Evolutionary conservation across 2,888 invertebrate genomes (phyloP), one percentile per base, ranked within the genome.

Genomic region (Agriopis leucophaearia): DNA sequence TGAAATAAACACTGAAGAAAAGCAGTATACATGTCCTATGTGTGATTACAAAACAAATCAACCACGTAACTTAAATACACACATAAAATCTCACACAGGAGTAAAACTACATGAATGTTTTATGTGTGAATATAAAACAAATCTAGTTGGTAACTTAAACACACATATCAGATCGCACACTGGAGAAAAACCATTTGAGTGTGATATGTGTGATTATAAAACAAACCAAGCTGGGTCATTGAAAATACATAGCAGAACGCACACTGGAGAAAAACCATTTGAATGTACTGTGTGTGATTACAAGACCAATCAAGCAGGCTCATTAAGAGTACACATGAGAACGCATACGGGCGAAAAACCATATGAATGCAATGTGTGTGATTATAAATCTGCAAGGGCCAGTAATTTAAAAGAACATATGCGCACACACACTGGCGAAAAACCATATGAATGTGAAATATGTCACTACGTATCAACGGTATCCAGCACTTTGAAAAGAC

Each of bases 241-340:
- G 10, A 55, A 44, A 42, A 13, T 58, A 13, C 71, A 71, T 7
- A 57, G 66, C 52, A 47, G 69, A n/a, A 71, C 58, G 1, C 71
- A 71, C 27, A 71, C 71, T 0, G 71, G 71, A 0, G 71, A 71
- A 36, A 64, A 66, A 7, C 71, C 71, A 3, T 71, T 61, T 35
- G 58, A 55, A 55, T 55, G 55, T 55, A 13, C 44, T 7, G 5
- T 42, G 8, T 55, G 55, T 42, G 18, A 55, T 1, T 55, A 55
- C 27, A 55, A 42, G 13, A 42, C 55, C n/a, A 44, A 18, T 8
- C 55, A 44, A 27, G 12, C 13, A 6, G 42, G 55, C 8, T 27
- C 42, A 10, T 44, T 55, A 15, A 42, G n/a, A 18, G 13, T 8
- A 15, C 55, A 55, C 8, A 42, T 55, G 12, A 12, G 55, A 8